Conservation (phyloP, 2,113 vertebrate genomes). For the Pterocles gutturalis region DNA sequence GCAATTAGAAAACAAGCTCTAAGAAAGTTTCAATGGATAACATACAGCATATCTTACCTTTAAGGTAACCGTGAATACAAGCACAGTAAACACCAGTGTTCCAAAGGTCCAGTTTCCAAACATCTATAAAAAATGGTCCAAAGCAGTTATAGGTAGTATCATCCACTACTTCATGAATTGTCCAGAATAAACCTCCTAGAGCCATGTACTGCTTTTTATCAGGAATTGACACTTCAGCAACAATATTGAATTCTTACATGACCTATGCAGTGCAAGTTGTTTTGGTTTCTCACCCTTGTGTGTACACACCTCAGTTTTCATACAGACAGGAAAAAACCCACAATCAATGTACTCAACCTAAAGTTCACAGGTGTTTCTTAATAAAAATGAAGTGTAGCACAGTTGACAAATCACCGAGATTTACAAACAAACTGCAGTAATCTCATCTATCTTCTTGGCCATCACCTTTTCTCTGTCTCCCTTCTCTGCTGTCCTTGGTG, state of each 20-base stretch:
- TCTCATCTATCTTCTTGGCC: not conserved
- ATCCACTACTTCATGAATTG: not conserved
- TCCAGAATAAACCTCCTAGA: not conserved
- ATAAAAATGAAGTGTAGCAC: not conserved
- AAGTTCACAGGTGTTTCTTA: not conserved
- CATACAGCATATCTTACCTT: slow-evolving; percentile 81
- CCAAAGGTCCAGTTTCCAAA: slow-evolving; percentile 99
- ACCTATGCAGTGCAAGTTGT: not conserved
- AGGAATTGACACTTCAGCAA: not conserved
- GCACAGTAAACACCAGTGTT: slow-evolving; percentile 93
- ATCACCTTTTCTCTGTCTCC: not conserved
- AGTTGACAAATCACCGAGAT: not conserved
- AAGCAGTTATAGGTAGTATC: not conserved
- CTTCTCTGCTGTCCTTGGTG: not conserved
- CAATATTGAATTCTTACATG: not conserved
- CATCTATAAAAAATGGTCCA: slow-evolving; percentile 78
- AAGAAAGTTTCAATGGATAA: not conserved
- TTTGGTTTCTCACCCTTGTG: not conserved
- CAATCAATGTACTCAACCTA: not conserved
- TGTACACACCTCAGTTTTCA: not conserved
- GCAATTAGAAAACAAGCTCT: not conserved
- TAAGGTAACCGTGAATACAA: slow-evolving; percentile 94
- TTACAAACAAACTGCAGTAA: not conserved
- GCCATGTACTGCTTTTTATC: not conserved
- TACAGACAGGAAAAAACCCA: not conserved